These are phyloP conservation scores for Synchiropus splendidus DNA, from an alignment of 2,113 vertebrate species.

Conservation along the genomic window DNA sequence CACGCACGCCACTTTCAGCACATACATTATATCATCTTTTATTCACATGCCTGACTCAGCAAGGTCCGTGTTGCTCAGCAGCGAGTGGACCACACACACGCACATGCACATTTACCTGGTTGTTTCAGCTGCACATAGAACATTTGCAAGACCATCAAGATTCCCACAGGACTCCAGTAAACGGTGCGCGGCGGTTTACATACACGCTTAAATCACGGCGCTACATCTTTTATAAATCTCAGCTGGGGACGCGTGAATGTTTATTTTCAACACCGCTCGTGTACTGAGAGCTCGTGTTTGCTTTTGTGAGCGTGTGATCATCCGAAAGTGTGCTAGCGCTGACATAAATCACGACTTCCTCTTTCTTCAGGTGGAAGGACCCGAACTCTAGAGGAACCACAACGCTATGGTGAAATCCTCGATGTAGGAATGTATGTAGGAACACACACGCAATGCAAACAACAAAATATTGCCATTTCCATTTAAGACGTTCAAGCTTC, in stretches of 20 bases:
- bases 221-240: constrained; percentile 52
- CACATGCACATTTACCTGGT: constrained; percentile 6
- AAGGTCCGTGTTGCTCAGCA: constrained; percentile 24
- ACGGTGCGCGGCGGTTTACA: constrained; percentile 20
- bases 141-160: constrained; percentile 48
- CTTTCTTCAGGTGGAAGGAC: constrained; percentile 53
- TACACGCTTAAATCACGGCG: constrained; percentile 46
- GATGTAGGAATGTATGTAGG: no score
- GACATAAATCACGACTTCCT: constrained; percentile 55
- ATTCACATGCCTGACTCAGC: constrained; percentile 43
- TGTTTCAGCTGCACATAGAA: constrained; percentile 25
- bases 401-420: no score
- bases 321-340: constrained; percentile 16
- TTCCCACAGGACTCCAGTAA: constrained; percentile 56
- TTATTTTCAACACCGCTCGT: constrained; percentile 24
- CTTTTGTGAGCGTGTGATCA: constrained; percentile 4
- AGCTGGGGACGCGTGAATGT: constrained; percentile 22
- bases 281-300: neutral
- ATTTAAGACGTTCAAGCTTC: no score
- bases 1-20: constrained; percentile 8
- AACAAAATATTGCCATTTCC: no score
- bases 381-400: constrained; percentile 5
- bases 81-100: constrained; percentile 21
- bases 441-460: no score
- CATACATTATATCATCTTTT: constrained; percentile 42